phyloP scores from a whole-genome alignment of 2,888 invertebrate genomes.

The Dendrolimus houi region DNA sequence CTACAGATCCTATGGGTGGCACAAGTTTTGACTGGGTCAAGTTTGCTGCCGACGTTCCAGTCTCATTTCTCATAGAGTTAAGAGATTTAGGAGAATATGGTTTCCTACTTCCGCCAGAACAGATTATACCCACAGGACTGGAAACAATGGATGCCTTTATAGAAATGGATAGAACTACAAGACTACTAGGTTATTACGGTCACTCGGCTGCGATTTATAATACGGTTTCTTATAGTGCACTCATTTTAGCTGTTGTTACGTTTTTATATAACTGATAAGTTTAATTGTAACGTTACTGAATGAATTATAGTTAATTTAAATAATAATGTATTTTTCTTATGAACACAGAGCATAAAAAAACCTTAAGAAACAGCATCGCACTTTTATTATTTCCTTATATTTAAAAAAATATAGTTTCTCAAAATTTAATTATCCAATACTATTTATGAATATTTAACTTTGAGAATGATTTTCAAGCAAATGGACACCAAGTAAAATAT shows the following conservation, averaged over 20 bases:
- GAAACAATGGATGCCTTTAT: constrained; percentile 78
- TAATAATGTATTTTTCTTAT: no score
- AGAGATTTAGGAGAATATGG: constrained; percentile 75
- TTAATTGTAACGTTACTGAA: not conserved
- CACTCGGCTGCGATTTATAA: constrained; percentile 13
- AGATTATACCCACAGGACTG: constrained; percentile 72
- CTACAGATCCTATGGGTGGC: constrained; percentile 67
- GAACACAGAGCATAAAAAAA: no score
- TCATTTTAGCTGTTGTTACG: constrained; percentile 21
- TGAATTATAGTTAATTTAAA: no score
- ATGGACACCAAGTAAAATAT: no score
- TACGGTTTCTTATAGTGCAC: constrained; percentile 6
- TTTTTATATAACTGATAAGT: not conserved
- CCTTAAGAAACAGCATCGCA: no score
- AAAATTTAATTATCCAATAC: no score
- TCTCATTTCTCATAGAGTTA: constrained; percentile 77
- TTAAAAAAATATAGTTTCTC: no score
- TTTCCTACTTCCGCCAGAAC: constrained; percentile 70
- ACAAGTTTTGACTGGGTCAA: constrained; percentile 78
- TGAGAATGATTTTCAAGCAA: no score
- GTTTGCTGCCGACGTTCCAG: constrained; percentile 58
- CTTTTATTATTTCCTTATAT: no score
- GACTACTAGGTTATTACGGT: constrained; percentile 36
- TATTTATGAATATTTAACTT: no score
- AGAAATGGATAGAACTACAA: constrained; percentile 52